These are phyloP conservation scores for Trichonephila clavipes DNA, from an alignment of 1,140 invertebrate species.

Conservation along the genomic window DNA sequence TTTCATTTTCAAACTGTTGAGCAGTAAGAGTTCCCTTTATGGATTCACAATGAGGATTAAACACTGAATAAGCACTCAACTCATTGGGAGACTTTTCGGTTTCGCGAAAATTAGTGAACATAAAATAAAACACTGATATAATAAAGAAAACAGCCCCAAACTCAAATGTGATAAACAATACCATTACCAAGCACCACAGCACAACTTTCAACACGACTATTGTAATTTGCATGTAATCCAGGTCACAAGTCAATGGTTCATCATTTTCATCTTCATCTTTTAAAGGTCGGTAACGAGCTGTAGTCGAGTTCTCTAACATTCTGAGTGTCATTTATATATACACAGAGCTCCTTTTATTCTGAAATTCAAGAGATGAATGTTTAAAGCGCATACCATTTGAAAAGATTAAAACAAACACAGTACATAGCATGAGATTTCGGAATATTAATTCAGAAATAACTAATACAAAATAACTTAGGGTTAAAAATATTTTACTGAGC, in stretches of 20 bases:
- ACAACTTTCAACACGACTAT: slow-evolving; percentile 79
- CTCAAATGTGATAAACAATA: slow-evolving; percentile 88
- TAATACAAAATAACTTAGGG: no score
- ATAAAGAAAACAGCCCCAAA: slow-evolving; percentile 96
- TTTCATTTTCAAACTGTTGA: slow-evolving; percentile 95
- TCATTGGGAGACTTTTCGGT: slow-evolving; percentile 86
- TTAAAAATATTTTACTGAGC: no score
- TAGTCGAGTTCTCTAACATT: background rate
- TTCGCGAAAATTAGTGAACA: slow-evolving; percentile 92
- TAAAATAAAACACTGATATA: slow-evolving; percentile 88
- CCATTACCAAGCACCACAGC: slow-evolving; percentile 86
- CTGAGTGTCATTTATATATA: background rate
- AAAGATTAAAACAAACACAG: no score
- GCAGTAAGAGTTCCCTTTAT: slow-evolving; percentile 96
- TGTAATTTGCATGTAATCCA: slow-evolving; percentile 66
- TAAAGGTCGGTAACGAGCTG: background rate
- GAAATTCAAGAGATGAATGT: slow-evolving; percentile 19
- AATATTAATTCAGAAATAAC: no score
- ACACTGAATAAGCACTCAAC: slow-evolving; percentile 98
- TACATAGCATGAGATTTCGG: no score
- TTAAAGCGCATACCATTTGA: background rate
- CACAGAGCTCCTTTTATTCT: slow-evolving; percentile 18
- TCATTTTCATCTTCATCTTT: slow-evolving; percentile 41
- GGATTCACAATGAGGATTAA: slow-evolving; percentile 95
- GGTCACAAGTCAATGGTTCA: slow-evolving; percentile 2